Conservation (phyloP, 2,888 invertebrate genomes). For the Plagodis pulveraria region DNA sequence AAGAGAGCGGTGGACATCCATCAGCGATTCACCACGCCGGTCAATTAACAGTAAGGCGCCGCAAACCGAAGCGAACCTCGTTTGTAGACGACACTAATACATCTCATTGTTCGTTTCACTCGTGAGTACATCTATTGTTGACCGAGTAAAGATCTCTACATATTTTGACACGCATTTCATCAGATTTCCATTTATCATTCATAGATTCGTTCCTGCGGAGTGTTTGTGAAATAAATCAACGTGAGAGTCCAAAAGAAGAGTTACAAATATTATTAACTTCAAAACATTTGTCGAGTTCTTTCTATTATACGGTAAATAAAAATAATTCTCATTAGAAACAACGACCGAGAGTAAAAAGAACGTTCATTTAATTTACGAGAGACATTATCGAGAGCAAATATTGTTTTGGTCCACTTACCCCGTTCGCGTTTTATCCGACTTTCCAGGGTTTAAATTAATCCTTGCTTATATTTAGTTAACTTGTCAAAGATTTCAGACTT, state of each 20-base stretch:
- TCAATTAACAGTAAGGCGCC: slow-evolving; percentile 69
- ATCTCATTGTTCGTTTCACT: slow-evolving; percentile 52
- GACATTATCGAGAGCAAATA: slow-evolving; percentile 49
- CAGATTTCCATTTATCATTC: slow-evolving; percentile 15
- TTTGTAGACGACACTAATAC: slow-evolving; percentile 53
- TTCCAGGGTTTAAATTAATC: slow-evolving; percentile 40
- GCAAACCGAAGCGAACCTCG: slow-evolving; percentile 52
- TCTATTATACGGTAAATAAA: not conserved
- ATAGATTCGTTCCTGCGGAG: slow-evolving; percentile 5
- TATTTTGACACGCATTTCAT: slow-evolving; percentile 37
- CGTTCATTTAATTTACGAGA: slow-evolving; percentile 40
- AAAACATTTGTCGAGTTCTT: not conserved
- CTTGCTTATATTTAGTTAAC: slow-evolving; percentile 26
- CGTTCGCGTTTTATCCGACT: slow-evolving; percentile 45
- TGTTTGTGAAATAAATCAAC: slow-evolving; percentile 10
- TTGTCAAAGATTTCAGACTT: slow-evolving; percentile 4
- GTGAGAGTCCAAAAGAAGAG: not conserved
- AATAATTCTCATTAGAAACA: slow-evolving; percentile 25
- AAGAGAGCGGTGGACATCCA: slow-evolving; percentile 61
- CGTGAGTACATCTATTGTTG: slow-evolving; percentile 52
- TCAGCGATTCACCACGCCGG: slow-evolving; percentile 73
- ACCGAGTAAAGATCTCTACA: slow-evolving; percentile 35
- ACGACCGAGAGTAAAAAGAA: slow-evolving; percentile 34
- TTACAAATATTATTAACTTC: too few species aligned
- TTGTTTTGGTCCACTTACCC: slow-evolving; percentile 61